Conservation (phyloP, 2,797 vertebrate genomes). For the Ctenopoma kingsleyae region DNA sequence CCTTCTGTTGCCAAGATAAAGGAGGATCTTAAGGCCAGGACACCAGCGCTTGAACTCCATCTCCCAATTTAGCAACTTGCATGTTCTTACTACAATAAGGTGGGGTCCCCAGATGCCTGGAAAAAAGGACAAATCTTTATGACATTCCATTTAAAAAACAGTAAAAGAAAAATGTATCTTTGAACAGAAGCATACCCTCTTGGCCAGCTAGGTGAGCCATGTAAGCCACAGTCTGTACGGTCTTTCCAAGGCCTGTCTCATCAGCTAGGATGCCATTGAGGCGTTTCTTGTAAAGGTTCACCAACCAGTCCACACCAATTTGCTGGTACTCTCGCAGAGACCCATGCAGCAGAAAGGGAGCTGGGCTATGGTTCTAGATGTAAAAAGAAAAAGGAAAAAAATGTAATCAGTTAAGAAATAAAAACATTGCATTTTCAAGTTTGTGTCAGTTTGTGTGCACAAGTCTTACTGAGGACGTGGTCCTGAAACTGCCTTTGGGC, state of each 20-base stretch:
- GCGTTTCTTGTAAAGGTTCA: constrained; percentile 90
- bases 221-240: constrained; percentile 93
- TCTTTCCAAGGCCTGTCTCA: constrained; percentile 94
- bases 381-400: constrained; percentile 4
- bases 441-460: not conserved
- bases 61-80: constrained; percentile 95
- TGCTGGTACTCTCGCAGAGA: constrained; percentile 93
- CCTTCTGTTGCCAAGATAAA: constrained; percentile 92
- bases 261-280: constrained; percentile 94
- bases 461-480: constrained; percentile 78
- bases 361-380: constrained; percentile 71
- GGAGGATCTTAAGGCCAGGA: constrained; percentile 93
- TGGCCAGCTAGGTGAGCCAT: constrained; percentile 92
- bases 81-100: constrained; percentile 93
- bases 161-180: not conserved
- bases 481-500: constrained; percentile 91
- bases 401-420: not conserved
- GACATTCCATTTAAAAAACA: not conserved
- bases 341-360: constrained; percentile 89
- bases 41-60: constrained; percentile 98
- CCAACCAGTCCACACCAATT: constrained; percentile 93
- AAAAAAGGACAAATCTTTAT: not conserved
- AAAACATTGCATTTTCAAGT: not conserved
- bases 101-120: constrained; percentile 98
- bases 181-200: constrained; percentile 82